Base-by-base conservation (phyloP, 2,888 invertebrate genomes). In the Rhagonycha fulva region DNA sequence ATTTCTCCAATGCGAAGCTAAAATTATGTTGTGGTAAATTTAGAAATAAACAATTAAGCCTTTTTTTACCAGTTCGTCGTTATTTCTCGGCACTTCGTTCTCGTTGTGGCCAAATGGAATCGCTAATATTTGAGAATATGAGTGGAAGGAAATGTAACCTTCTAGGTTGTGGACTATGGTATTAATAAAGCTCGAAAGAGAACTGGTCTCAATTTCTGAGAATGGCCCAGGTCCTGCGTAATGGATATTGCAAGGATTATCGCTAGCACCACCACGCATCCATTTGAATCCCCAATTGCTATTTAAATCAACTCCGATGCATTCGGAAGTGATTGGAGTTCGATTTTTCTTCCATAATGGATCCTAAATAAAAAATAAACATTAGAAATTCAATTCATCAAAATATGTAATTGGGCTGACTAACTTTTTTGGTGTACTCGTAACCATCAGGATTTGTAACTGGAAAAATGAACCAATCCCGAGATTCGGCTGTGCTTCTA, bases 391-490 rank as follows among this genome's bases (percentile, higher is more conserved):
- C 14, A 63, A 4, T 61, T 61, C 12, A 14, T 62, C 12, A 9
- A 62, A 19, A 19, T 19, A n/a, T n/a, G n/a, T n/a, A 11, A 4
- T 62, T 62, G 2, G 4, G 14, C 3, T 9, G 2, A 62, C 26
- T 7, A 9, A 67, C 67, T 1, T 88, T 88, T 92, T 0, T 92
- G 91, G 82, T 91, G 93, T 2, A 84, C 2, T 83, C 90, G 84
- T 93, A 94, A 14, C 94, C 94, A 87, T 95, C 94, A 47, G 94
- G 94, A 85, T 95, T 95, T 3, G 90, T 87, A 0, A 93, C 91
- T 0, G 95, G 94, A 75, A 95, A 89, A 76, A 95, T 89, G 83
- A 94, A 93, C 94, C 94, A 95, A 81, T 94, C 92, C 80, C 93
- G 92, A 72, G 89, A 89, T 78, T 93, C 91, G 1, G 93, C 91